phyloP scores from a whole-genome alignment of 2,797 vertebrate genomes.

The Oophaga sylvatica region DNA sequence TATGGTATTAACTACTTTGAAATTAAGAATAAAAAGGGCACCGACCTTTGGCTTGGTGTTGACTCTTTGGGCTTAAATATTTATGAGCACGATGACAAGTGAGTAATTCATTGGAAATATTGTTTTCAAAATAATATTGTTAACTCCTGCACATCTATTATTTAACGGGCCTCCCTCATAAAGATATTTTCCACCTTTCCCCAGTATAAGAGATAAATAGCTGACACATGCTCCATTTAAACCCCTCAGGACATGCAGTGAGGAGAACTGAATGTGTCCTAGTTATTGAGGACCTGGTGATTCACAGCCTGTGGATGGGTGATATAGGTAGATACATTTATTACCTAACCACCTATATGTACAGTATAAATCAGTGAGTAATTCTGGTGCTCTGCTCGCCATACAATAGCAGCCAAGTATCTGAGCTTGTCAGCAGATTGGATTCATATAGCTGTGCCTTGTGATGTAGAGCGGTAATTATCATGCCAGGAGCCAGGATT shows the following conservation, averaged over 20 bases:
- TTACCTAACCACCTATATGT: no score
- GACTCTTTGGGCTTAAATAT: conserved; percentile 95
- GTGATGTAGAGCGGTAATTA: neutral
- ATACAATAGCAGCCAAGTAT: neutral
- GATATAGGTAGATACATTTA: no score
- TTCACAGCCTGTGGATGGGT: no score
- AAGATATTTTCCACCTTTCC: no score
- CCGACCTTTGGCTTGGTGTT: conserved; percentile 92
- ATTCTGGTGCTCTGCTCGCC: no score
- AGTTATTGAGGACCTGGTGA: no score
- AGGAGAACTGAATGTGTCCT: no score
- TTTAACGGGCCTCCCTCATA: neutral
- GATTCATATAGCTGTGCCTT: neutral
- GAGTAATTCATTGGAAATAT: conserved; percentile 64
- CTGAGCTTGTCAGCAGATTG: no score
- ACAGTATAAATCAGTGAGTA: no score
- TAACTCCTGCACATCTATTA: neutral
- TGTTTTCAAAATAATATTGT: neutral
- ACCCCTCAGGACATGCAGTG: no score
- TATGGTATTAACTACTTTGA: conserved; percentile 98
- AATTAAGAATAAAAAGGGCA: conserved; percentile 98
- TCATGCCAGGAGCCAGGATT: neutral
- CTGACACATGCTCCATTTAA: neutral
- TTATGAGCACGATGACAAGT: conserved; percentile 96
- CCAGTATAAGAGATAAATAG: no score